Evolutionary conservation across 2,797 vertebrate species (phyloP).

Genomic region (Novumbra hubbsi): DNA sequence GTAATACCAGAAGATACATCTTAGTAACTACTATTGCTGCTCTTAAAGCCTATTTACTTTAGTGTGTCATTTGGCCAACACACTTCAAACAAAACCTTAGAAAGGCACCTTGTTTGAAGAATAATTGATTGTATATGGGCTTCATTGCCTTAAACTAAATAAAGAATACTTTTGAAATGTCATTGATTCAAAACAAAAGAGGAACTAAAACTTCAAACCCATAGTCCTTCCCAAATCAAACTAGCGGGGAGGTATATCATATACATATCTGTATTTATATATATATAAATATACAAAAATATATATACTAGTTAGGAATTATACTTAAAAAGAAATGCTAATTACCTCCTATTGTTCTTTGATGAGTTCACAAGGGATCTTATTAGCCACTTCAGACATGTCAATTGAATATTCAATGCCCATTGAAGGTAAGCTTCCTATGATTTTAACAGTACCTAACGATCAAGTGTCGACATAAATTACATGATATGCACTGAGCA

Average conservation of each 20-base stretch:
- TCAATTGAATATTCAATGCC: conserved; percentile 62
- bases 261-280: too few species aligned
- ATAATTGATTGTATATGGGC: conserved; percentile 2
- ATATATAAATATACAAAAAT: background rate
- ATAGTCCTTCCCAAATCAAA: conserved; percentile 18
- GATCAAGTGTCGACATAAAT: conserved; percentile 42
- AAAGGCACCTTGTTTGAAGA: background rate
- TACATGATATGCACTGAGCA: conserved; percentile 28
- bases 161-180: background rate
- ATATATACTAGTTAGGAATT: conserved; percentile 60
- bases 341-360: conserved; percentile 69
- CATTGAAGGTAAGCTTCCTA: conserved; percentile 40
- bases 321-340: conserved; percentile 60
- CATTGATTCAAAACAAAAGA: conserved; percentile 7
- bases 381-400: conserved; percentile 67
- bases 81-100: background rate
- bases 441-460: conserved; percentile 49
- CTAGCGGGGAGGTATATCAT: background rate
- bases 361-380: conserved; percentile 74
- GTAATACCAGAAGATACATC: background rate
- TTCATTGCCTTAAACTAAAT: conserved; percentile 2
- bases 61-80: background rate
- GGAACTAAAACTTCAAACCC: conserved; percentile 23
- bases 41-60: background rate
- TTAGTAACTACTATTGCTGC: background rate